Conservation (phyloP, 2,797 vertebrate species). For the Aulostomus chinensis region DNA sequence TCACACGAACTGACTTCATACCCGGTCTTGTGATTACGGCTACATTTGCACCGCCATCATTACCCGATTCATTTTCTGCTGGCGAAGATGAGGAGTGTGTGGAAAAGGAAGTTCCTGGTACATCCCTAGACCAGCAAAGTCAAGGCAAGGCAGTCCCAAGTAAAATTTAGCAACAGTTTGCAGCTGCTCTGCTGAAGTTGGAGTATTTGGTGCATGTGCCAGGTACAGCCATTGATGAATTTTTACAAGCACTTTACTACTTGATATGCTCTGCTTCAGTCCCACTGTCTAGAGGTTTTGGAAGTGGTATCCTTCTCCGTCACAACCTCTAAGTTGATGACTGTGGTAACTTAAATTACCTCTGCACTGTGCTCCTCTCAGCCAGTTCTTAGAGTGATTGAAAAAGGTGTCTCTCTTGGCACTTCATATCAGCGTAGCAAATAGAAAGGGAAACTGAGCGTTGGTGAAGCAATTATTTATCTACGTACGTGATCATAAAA, state of each 20-base stretch:
- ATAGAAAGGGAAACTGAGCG: not conserved
- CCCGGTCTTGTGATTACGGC: not conserved
- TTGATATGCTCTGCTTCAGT: not conserved
- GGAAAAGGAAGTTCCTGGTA: no score
- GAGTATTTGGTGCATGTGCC: no score
- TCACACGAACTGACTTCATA: not conserved
- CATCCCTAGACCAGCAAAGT: no score
- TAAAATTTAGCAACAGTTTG: no score
- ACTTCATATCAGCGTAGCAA: slow-evolving; percentile 1
- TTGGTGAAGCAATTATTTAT: slow-evolving; percentile 7
- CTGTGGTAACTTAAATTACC: slow-evolving; percentile 1
- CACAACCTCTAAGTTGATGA: slow-evolving; percentile 1
- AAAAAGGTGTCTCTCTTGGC: slow-evolving; percentile 8
- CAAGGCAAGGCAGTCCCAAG: no score
- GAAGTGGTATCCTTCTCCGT: not conserved
- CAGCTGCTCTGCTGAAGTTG: no score
- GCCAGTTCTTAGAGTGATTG: not conserved
- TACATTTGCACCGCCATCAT: no score
- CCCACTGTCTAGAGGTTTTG: not conserved
- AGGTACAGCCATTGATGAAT: slow-evolving; percentile 1
- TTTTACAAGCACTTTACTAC: slow-evolving; percentile 9
- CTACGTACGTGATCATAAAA: slow-evolving; percentile 9
- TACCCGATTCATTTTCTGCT: no score
- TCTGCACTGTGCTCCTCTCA: not conserved
- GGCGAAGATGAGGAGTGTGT: no score